These are phyloP conservation scores for Tauraco erythrolophus DNA, from an alignment of 2,113 vertebrate species.

Conservation along the genomic window DNA sequence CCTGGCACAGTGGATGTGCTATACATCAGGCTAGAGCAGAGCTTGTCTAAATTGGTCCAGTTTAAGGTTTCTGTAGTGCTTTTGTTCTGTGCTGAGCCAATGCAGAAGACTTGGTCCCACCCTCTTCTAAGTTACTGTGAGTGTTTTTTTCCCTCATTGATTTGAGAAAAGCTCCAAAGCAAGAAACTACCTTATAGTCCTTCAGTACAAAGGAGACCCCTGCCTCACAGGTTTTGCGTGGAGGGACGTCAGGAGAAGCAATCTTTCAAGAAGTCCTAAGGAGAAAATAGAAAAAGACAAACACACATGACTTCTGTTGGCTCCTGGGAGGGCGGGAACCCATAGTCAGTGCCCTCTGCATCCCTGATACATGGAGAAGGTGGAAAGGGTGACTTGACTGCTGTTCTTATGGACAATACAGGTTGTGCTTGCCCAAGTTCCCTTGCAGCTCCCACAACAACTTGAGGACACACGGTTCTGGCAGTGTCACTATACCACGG, in stretches of 20 bases:
- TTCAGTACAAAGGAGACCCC: neutral
- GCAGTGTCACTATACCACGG: fast-evolving
- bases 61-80: neutral
- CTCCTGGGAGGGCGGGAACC: neutral
- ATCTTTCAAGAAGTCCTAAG: neutral
- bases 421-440: neutral
- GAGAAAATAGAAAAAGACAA: neutral
- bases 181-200: neutral
- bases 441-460: neutral
- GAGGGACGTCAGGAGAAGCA: neutral
- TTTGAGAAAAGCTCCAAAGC: neutral
- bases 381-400: neutral
- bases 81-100: neutral
- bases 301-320: neutral
- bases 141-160: neutral
- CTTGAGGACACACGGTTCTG: neutral
- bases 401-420: neutral
- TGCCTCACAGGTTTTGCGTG: neutral
- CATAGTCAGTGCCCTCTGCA: neutral
- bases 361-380: neutral
- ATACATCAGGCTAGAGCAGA: neutral
- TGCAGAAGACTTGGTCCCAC: neutral
- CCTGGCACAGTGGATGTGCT: neutral
- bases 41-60: neutral
- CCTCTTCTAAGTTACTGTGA: neutral